Base-by-base conservation (phyloP, 1,140 invertebrate species). In the Hermetia illucens region DNA sequence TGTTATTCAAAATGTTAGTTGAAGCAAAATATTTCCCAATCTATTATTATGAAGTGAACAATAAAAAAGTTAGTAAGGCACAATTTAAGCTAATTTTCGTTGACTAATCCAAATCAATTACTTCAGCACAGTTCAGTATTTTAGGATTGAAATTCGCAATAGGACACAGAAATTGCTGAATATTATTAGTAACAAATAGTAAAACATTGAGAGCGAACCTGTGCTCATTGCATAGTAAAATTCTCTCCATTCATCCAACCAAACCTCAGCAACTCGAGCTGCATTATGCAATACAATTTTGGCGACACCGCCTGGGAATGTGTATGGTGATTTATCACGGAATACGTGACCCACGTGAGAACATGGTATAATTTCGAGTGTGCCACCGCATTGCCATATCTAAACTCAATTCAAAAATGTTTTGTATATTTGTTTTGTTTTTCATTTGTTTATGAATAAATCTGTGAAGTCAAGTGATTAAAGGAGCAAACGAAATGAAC, bases 221-320 rank as follows among this genome's bases (percentile, higher is more conserved):
- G 90, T 87, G 66, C 91, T 94, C 79, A 94, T 93, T 65, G 85
- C 82, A 77, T 91, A 95, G 79, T 94, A 96, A 77, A 95, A 95
- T 68, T 93, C 82, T 66, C 86, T 82, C 89, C 91, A 96, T 68
- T 94, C 86, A 75, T 96, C 92, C 83, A 97, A 84, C 93, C 92
- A 96, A 54, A 96, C 93, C 71, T 93, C 89, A 51, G 91, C 91
- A 47, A 95, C 83, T 50, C 92, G 75, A 33, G 88, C 90, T 50
- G 90, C 88, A 71, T 96, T 96, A 68, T 95, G 90, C 57, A 97
- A 82, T 53, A 98, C 88, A 63, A 94, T 87, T 49, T 60, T 91
- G 53, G 89, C 86, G 49, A 95, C 93, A 46, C 95, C 95, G 50
- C 94, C 94, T 40, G 95, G 95, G 74, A 99, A 99, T 44, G 93